Percentiles rank a stretch among this genome's conserved stretches.
phyloP scores from a whole-genome alignment of 64 coral and sea anemone genomes.

The Dendronephthya gigantea region DNA sequence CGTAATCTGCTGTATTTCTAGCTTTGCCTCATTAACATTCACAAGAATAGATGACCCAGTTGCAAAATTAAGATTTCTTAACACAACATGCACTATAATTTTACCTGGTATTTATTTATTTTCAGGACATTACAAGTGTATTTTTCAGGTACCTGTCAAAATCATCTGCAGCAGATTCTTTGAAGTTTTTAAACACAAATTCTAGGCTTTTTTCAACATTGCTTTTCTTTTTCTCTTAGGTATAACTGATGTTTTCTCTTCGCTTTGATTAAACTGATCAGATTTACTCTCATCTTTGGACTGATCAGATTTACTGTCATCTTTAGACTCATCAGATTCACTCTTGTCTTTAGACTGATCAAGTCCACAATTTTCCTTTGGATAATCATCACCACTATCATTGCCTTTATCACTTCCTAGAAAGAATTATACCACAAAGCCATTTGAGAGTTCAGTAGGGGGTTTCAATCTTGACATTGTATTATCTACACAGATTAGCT shows the following conservation, averaged over 20 bases:
- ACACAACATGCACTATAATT: too few species aligned
- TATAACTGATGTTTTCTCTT: neutral
- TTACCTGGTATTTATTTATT: too few species aligned
- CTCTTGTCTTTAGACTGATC: neutral
- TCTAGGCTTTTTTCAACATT: neutral
- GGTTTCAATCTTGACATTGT: neutral
- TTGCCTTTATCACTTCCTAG: neutral
- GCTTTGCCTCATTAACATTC: too few species aligned
- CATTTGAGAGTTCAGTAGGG: neutral
- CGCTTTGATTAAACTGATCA: neutral
- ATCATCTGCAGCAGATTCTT: neutral
- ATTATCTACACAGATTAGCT: neutral
- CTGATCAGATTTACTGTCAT: neutral
- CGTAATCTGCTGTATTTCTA: too few species aligned
- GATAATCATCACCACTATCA: neutral
- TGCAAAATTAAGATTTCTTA: too few species aligned
- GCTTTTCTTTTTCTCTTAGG: neutral
- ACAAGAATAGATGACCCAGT: too few species aligned
- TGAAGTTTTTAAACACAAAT: neutral
- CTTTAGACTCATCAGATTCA: neutral
- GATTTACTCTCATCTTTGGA: neutral
- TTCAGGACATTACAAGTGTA: too few species aligned
- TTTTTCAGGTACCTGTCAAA: conserved; percentile 18
- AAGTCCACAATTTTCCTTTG: neutral
- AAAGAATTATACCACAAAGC: neutral